phyloP scores from a whole-genome alignment of 2,888 invertebrate species.

The Panzeria rudis region DNA sequence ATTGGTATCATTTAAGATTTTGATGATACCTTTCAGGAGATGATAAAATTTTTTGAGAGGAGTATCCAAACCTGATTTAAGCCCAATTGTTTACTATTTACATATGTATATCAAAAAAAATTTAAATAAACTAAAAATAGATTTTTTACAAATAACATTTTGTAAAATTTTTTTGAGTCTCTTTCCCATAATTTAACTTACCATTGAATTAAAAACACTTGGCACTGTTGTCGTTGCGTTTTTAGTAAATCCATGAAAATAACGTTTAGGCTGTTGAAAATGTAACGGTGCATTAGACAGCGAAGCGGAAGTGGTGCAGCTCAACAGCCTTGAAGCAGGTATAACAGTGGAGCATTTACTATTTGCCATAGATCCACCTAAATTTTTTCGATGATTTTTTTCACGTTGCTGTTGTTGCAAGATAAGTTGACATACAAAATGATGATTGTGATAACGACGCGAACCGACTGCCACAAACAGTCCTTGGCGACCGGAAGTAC shows the following conservation, averaged over 20 bases:
- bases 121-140: neutral
- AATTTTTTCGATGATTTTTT: constrained; percentile 59
- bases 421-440: constrained; percentile 79
- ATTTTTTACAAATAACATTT: neutral
- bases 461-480: constrained; percentile 78
- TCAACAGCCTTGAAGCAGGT: constrained; percentile 69
- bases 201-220: constrained; percentile 76
- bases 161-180: neutral
- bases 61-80: no score
- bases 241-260: constrained; percentile 77
- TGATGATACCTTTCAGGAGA: no score
- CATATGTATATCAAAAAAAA: no score
- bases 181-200: constrained; percentile 73
- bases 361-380: constrained; percentile 50
- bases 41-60: no score
- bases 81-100: no score
- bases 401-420: constrained; percentile 73
- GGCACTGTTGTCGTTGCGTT: constrained; percentile 47
- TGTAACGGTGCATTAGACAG: constrained; percentile 68
- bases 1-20: no score
- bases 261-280: constrained; percentile 73
- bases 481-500: constrained; percentile 81
- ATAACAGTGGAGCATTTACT: constrained; percentile 44
- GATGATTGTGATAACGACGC: constrained; percentile 79
- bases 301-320: constrained; percentile 69